Percentiles rank a stretch among this genome's conserved stretches.
These are phyloP conservation scores for Esperia sulphurella DNA, from an alignment of 2,888 invertebrate species.

Conservation along the genomic window DNA sequence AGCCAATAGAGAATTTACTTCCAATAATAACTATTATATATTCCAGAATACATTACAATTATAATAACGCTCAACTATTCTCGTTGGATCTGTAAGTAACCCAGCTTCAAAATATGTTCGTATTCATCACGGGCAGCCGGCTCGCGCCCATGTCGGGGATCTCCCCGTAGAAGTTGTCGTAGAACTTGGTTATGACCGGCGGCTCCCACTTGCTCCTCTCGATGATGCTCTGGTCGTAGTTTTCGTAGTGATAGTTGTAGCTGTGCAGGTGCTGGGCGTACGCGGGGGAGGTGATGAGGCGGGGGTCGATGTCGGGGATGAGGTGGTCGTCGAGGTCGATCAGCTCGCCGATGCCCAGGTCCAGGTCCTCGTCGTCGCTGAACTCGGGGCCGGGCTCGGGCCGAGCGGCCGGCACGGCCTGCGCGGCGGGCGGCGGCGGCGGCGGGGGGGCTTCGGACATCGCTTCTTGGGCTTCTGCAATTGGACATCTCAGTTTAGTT, in stretches of 20 bases:
- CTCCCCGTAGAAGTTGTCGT: conserved; percentile 27
- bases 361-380: conserved; percentile 17
- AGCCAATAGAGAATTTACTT: background rate
- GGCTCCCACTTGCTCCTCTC: conserved; percentile 36
- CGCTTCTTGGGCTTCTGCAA: background rate
- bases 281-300: conserved; percentile 35
- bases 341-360: conserved; percentile 17
- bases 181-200: conserved; percentile 42
- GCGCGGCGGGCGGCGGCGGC: background rate
- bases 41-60: no score
- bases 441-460: background rate
- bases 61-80: background rate
- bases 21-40: no score
- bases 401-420: conserved; percentile 18
- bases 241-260: background rate
- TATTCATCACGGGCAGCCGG: conserved; percentile 40
- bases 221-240: background rate
- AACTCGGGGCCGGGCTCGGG: conserved; percentile 62
- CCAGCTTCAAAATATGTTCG: conserved; percentile 43
- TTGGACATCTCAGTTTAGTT: no score
- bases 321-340: conserved; percentile 49
- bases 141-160: conserved; percentile 31
- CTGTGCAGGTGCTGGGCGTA: background rate
- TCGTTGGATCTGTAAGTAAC: background rate
- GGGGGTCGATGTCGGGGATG: conserved; percentile 62